Percentiles rank a stretch among this genome's conserved stretches.
phyloP scores from a whole-genome alignment of 2,797 vertebrate genomes.

The Podarcis siculus region DNA sequence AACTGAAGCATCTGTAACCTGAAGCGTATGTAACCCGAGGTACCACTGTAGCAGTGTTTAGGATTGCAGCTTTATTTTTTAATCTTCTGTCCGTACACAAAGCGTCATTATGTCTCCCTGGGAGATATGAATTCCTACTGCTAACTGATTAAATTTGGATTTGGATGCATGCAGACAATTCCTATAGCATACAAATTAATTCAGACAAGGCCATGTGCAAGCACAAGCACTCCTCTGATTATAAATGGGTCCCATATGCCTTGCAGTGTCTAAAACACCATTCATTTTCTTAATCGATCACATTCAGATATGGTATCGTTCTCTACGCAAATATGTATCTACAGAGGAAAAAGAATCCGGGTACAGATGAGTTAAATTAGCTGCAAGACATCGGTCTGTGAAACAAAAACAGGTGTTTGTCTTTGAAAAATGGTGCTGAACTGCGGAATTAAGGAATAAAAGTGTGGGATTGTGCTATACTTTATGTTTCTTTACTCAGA shows the following conservation, averaged over 20 bases:
- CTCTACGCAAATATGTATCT: neutral
- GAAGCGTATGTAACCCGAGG: too few relatives aligned
- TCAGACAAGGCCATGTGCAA: neutral
- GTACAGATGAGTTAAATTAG: neutral
- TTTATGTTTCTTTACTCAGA: neutral
- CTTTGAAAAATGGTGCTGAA: neutral
- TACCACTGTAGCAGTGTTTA: neutral
- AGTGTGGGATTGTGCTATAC: neutral
- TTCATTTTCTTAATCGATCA: neutral
- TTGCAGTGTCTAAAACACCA: neutral
- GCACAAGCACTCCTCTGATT: neutral
- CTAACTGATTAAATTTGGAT: slow-evolving; percentile 25
- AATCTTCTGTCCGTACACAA: neutral
- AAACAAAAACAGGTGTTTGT: neutral
- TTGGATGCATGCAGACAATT: neutral
- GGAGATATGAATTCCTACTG: slow-evolving; percentile 8
- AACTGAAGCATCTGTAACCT: too few relatives aligned
- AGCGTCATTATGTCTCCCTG: neutral
- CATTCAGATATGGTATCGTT: neutral
- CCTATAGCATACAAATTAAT: slow-evolving; percentile 10
- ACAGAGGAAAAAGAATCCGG: neutral
- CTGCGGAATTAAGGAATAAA: neutral
- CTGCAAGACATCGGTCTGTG: neutral
- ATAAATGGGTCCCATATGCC: neutral
- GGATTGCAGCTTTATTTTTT: slow-evolving; percentile 20